These are phyloP conservation scores for Ophonus ardosiacus DNA, from an alignment of 2,888 invertebrate species.

Conservation along the genomic window DNA sequence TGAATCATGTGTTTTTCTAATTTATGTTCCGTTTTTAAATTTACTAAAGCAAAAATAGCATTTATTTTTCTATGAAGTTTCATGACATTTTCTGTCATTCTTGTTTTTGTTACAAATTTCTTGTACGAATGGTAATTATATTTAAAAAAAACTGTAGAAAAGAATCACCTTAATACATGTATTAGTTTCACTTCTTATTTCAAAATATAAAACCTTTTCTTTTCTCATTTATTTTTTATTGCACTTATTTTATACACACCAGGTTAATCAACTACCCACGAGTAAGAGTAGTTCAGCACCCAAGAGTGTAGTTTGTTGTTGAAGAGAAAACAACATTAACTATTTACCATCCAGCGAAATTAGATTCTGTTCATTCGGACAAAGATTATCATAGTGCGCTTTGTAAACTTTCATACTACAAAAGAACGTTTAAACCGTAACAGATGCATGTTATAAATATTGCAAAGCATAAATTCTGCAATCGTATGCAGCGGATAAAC, in stretches of 20 bases:
- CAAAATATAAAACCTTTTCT: too few species aligned
- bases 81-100: too few species aligned
- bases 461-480: not conserved
- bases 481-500: not conserved
- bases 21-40: too few species aligned
- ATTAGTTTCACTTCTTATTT: too few species aligned
- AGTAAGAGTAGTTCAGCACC: not conserved
- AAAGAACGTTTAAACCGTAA: not conserved
- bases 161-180: too few species aligned
- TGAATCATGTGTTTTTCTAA: too few species aligned
- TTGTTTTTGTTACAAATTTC: too few species aligned
- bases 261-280: not conserved
- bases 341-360: not conserved
- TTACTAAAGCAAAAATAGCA: too few species aligned
- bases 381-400: conserved; percentile 20
- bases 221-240: not conserved
- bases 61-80: too few species aligned
- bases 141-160: too few species aligned
- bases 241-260: not conserved
- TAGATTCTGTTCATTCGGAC: conserved; percentile 14
- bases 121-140: too few species aligned
- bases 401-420: conserved; percentile 19
- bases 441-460: conserved; percentile 2
- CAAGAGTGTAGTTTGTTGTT: not conserved
- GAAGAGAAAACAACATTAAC: conserved; percentile 9